These are phyloP conservation scores for Chrysomela aeneicollis DNA, from an alignment of 2,888 invertebrate species.

Conservation along the genomic window DNA sequence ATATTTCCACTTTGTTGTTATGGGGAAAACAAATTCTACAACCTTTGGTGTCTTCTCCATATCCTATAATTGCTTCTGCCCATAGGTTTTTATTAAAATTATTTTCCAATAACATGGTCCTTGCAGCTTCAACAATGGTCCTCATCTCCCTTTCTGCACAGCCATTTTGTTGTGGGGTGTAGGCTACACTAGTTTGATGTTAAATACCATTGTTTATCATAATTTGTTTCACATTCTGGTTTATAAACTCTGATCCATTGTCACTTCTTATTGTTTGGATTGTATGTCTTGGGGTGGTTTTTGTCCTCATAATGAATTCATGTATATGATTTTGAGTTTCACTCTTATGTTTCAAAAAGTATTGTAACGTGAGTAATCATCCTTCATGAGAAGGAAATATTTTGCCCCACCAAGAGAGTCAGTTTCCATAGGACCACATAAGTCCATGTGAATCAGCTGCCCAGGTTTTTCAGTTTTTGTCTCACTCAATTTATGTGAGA, in stretches of 20 bases:
- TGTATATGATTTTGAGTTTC: not conserved
- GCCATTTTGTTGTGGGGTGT: slow-evolving; percentile 47
- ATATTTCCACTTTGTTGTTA: slow-evolving; percentile 22
- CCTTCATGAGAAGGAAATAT: slow-evolving; percentile 32
- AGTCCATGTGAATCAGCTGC: slow-evolving; percentile 26
- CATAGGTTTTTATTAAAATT: slow-evolving; percentile 46
- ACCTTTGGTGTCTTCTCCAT: slow-evolving; percentile 33
- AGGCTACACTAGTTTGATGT: not conserved
- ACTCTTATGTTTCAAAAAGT: not conserved
- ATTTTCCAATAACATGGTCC: slow-evolving; percentile 47
- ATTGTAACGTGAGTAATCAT: slow-evolving; percentile 19
- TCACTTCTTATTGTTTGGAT: not conserved
- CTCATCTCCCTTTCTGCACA: slow-evolving; percentile 49
- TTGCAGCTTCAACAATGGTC: slow-evolving; percentile 51
- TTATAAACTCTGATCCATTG: slow-evolving; percentile 13
- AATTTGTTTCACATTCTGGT: slow-evolving; percentile 31
- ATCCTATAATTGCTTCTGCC: slow-evolving; percentile 38
- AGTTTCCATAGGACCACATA: slow-evolving; percentile 31
- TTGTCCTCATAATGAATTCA: slow-evolving; percentile 8
- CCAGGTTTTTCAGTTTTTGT: slow-evolving; percentile 21
- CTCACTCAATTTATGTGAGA: slow-evolving; percentile 20
- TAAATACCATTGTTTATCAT: slow-evolving; percentile 33
- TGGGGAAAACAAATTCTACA: slow-evolving; percentile 30
- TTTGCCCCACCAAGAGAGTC: slow-evolving; percentile 27
- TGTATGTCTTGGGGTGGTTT: not conserved